Percentiles rank a stretch among this genome's conserved stretches.
Evolutionary conservation across 1,140 invertebrate genomes (phyloP).

Genomic region (Tetragonula clypearis): DNA sequence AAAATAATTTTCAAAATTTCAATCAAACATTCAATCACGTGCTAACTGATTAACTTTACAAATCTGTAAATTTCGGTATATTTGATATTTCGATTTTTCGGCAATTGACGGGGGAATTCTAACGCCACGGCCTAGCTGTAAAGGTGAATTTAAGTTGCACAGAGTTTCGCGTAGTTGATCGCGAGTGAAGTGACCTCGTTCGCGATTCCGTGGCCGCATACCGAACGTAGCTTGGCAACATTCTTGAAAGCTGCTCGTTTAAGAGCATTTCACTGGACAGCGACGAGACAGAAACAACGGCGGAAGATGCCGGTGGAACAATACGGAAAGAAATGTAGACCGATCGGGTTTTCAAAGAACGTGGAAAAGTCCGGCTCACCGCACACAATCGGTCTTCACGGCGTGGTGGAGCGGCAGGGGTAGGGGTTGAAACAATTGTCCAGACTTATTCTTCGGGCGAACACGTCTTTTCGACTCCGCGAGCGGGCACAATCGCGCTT

Average conservation of each 20-base stretch:
- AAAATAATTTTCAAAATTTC: no score
- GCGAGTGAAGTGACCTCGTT: constrained; percentile 3
- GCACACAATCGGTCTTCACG: constrained; percentile 1
- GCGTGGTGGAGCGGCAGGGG: not conserved
- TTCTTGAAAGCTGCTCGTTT: constrained; percentile 22
- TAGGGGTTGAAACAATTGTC: constrained; percentile 50
- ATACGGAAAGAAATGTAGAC: not conserved
- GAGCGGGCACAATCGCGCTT: constrained; percentile 45
- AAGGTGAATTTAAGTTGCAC: not conserved
- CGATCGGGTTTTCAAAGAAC: constrained; percentile 10
- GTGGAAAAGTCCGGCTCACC: not conserved
- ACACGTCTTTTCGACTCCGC: constrained; percentile 39
- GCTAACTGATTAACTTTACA: no score
- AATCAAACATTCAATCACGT: no score
- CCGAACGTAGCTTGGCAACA: constrained; percentile 13
- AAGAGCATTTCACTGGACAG: not conserved
- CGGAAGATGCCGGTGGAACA: not conserved
- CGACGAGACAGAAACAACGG: not conserved
- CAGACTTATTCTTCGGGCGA: constrained; percentile 37
- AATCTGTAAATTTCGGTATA: no score
- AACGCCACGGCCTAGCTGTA: not conserved
- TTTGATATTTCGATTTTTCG: no score
- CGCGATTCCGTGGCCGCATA: constrained; percentile 8
- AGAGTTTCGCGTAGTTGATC: constrained; percentile 31
- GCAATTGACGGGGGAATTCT: no score